These are phyloP conservation scores for Poeciliopsis turneri DNA, from an alignment of 2,797 vertebrate species.

Conservation along the genomic window DNA sequence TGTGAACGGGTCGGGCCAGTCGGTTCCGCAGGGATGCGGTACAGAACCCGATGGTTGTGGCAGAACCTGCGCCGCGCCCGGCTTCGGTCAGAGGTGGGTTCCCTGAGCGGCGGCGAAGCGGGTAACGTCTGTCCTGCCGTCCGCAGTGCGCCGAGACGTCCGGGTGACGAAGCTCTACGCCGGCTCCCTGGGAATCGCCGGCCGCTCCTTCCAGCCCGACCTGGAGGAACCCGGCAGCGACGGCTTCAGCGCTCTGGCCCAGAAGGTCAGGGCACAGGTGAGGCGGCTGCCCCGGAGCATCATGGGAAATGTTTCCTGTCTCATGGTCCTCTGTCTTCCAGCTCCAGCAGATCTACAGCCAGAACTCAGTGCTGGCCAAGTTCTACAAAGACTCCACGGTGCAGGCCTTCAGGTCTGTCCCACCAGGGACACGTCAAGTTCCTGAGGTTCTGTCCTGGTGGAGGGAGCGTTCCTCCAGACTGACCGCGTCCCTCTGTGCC, in stretches of 20 bases:
- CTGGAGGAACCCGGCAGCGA: constrained; percentile 83
- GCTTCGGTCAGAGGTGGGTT: neutral
- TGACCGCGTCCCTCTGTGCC: too few species aligned
- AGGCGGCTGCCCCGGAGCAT: neutral
- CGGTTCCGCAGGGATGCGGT: neutral
- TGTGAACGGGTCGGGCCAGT: too few species aligned
- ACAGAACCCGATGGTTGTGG: neutral
- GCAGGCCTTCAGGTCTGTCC: constrained; percentile 88
- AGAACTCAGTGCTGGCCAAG: constrained; percentile 72
- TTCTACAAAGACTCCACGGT: constrained; percentile 81
- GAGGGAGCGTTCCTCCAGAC: too few species aligned
- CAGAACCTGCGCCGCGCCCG: too few species aligned
- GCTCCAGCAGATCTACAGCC: constrained; percentile 84
- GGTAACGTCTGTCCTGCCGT: neutral
- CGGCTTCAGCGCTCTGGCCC: constrained; percentile 80
- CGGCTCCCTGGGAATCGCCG: constrained; percentile 83
- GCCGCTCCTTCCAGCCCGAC: constrained; percentile 73
- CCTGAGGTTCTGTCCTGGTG: too few species aligned
- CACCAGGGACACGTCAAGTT: neutral
- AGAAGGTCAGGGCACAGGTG: constrained; percentile 84
- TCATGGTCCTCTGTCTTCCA: constrained; percentile 62
- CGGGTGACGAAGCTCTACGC: constrained; percentile 79
- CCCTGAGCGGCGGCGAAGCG: too few species aligned
- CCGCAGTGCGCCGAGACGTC: constrained; percentile 72
- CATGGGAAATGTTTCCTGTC: constrained; percentile 16